A percentile compares a stretch with the other conserved stretches of the same genome.
These are phyloP conservation scores for Ciconia stormi DNA, from an alignment of 2,113 vertebrate species.

Conservation along the genomic window DNA sequence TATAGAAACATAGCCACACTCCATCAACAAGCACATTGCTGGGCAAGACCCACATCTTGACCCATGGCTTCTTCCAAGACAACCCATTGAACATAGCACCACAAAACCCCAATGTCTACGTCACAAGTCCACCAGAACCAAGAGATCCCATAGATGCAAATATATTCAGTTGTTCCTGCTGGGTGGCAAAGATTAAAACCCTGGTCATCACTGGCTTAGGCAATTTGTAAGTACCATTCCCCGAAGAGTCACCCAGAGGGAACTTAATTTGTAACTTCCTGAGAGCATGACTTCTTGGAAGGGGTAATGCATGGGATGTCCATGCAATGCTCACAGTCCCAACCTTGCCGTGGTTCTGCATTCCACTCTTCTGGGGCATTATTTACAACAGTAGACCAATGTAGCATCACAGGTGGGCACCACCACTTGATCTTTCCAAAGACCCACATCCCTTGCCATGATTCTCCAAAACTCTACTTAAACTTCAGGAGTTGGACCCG, in stretches of 20 bases:
- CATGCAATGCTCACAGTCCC: neutral
- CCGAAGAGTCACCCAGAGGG: neutral
- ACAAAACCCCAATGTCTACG: rapidly evolving
- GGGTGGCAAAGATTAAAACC: no score
- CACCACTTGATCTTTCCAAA: neutral
- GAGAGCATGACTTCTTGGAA: neutral
- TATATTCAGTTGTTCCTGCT: no score
- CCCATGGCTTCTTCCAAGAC: neutral
- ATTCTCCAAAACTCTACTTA: neutral
- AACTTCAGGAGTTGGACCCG: no score
- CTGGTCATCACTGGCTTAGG: neutral
- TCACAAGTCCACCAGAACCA: neutral
- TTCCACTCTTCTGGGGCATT: neutral
- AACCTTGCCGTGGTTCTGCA: neutral
- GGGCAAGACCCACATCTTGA: neutral
- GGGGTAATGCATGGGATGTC: neutral
- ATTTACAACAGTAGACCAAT: neutral
- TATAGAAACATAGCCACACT: neutral
- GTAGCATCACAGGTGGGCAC: no score
- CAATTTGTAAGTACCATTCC: neutral
- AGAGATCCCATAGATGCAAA: neutral
- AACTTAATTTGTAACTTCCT: neutral
- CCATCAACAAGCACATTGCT: neutral
- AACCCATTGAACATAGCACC: neutral
- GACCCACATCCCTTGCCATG: rapidly evolving